Base-by-base conservation (phyloP, 1,140 invertebrate genomes). In the Eulimnadia texana region DNA sequence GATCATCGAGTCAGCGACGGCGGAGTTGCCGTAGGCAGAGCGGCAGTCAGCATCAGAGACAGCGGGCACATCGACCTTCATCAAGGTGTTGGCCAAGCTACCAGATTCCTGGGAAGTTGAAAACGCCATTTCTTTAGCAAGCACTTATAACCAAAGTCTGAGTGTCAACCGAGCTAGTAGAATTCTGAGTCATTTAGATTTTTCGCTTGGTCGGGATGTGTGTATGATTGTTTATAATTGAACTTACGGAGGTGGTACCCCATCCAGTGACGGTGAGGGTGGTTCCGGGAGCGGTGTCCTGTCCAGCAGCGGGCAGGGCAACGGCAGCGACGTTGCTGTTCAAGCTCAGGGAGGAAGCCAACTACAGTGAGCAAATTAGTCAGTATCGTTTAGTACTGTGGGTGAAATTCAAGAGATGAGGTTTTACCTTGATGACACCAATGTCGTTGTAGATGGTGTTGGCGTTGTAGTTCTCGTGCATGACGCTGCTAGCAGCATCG, bases 201-300 rank as follows among this genome's bases (percentile, higher is more conserved):
- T 19, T 24, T 51, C 23, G 23, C 3, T 3, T 9, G 0, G 23
- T 9, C 22, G 24, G 24, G 22, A 47, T 47, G 42, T 11, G n/a
- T 47, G 28, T 51, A 1, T 60, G 57, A 66, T n/a, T n/a, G n/a
- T n/a, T n/a, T n/a, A n/a, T n/a, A 60, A n/a, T n/a, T n/a, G n/a
- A 68, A 70, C 70, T 64, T 53, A n/a, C n/a, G n/a, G n/a, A 47
- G 29, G 64, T 63, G 24, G 66, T 67, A 47, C 72, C 73, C 71
- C 72, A 74, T 24, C 73, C 73, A 20, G 70, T 70, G 3, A 72
- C 67, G 27, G 65, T 66, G 2, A 70, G 68, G 2, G 63, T 58
- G n/a, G 64, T 65, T 20, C 68, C 68, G 3, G 54, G 59, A 9
- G 50, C 50, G 11, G 67, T 64, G 27, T 64, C 61, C n/a, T 29